phyloP scores from a whole-genome alignment of 1,140 invertebrate genomes.

The Frieseomelitta varia region DNA sequence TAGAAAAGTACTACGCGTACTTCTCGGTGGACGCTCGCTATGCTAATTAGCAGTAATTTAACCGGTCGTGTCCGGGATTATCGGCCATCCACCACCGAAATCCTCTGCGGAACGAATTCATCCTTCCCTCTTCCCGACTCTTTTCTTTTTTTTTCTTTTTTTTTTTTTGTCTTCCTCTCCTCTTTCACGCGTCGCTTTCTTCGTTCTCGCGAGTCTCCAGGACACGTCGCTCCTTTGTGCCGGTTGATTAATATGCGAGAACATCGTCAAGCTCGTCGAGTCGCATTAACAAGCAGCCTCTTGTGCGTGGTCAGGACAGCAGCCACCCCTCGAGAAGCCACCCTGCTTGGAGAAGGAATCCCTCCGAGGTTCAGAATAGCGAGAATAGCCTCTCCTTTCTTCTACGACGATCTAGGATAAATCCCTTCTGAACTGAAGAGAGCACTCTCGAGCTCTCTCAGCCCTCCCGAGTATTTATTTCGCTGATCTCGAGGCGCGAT shows the following conservation, averaged over 20 bases:
- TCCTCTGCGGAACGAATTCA: constrained; percentile 28
- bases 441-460: constrained; percentile 2
- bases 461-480: constrained; percentile 30
- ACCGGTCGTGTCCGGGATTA: neutral
- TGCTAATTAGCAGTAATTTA: constrained; percentile 37
- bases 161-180: neutral
- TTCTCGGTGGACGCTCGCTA: neutral
- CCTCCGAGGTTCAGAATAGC: neutral
- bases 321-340: constrained; percentile 17
- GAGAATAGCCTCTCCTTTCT: neutral
- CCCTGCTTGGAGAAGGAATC: constrained; percentile 9
- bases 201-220: constrained; percentile 1
- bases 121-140: neutral
- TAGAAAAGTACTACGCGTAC: neutral
- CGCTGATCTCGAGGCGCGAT: constrained; percentile 38
- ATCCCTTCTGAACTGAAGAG: neutral
- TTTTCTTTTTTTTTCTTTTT: too few relatives aligned
- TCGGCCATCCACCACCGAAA: constrained; percentile 2
- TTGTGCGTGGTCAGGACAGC: neutral
- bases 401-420: neutral
- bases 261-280: neutral
- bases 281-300: constrained; percentile 45
- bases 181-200: neutral
- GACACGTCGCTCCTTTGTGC: constrained; percentile 38
- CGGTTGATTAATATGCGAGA: constrained; percentile 50